A percentile compares a stretch with the other conserved stretches of the same genome.
These are phyloP conservation scores for Spinibarbus caldwelli DNA, from an alignment of 2,797 vertebrate species.

Conservation along the genomic window DNA sequence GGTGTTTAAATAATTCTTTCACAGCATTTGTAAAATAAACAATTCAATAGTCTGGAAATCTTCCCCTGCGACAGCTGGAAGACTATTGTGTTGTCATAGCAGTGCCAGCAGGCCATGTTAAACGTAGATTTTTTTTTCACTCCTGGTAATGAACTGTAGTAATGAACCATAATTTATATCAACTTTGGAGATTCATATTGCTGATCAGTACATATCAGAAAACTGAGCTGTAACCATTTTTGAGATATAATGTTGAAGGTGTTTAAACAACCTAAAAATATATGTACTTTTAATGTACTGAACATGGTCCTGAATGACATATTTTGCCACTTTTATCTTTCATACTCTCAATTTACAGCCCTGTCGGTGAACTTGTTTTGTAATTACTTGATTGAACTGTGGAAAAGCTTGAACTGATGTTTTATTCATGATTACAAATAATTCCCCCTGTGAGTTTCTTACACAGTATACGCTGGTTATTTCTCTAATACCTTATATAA, in stretches of 20 bases:
- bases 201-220: neutral
- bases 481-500: slow-evolving; percentile 26
- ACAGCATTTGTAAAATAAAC: neutral
- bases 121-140: neutral
- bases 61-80: neutral
- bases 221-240: neutral
- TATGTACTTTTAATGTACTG: neutral
- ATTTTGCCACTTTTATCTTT: neutral
- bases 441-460: slow-evolving; percentile 10
- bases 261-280: neutral
- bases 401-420: slow-evolving; percentile 13
- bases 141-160: neutral
- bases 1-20: neutral
- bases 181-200: neutral
- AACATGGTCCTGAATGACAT: neutral
- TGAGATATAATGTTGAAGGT: neutral
- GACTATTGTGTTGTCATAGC: neutral
- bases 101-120: neutral
- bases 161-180: neutral
- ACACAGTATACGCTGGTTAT: neutral
- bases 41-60: slow-evolving; percentile 4
- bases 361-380: neutral
- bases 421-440: slow-evolving; percentile 32
- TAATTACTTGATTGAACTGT: neutral
- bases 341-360: neutral